These are phyloP conservation scores for Chouioia cunea DNA, from an alignment of 2,888 invertebrate species.

Conservation along the genomic window DNA sequence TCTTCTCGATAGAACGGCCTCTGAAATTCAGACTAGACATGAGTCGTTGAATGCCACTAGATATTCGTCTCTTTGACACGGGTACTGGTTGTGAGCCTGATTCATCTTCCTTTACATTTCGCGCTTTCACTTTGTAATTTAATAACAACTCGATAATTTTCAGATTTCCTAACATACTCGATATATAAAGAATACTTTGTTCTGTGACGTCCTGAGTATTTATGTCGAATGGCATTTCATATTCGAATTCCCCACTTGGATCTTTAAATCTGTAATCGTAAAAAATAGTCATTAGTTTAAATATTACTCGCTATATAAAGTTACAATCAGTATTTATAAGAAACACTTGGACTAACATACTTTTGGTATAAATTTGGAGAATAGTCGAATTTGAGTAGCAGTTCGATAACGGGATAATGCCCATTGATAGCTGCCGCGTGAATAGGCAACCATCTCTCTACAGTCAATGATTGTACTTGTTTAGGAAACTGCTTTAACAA, in stretches of 20 bases:
- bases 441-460: slow-evolving; percentile 91
- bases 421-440: slow-evolving; percentile 95
- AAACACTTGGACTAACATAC: slow-evolving; percentile 61
- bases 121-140: slow-evolving; percentile 77
- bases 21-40: slow-evolving; percentile 83
- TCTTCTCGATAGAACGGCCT: slow-evolving; percentile 70
- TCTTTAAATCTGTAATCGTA: slow-evolving; percentile 69
- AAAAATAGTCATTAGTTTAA: not conserved
- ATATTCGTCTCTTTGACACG: slow-evolving; percentile 77
- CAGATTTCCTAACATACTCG: slow-evolving; percentile 86
- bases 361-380: slow-evolving; percentile 78
- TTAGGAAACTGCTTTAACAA: slow-evolving; percentile 87
- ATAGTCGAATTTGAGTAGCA: slow-evolving; percentile 86
- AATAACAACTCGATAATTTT: slow-evolving; percentile 83
- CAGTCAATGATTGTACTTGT: slow-evolving; percentile 86
- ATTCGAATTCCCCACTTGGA: slow-evolving; percentile 82
- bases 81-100: slow-evolving; percentile 56
- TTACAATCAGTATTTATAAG: not conserved
- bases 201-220: slow-evolving; percentile 92
- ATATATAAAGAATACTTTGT: slow-evolving; percentile 91
- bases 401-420: slow-evolving; percentile 81
- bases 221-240: slow-evolving; percentile 90
- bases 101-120: slow-evolving; percentile 64
- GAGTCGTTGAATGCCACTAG: slow-evolving; percentile 89
- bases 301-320: no score